Percentiles rank a stretch among this genome's conserved stretches.
Conservation (phyloP, 2,113 vertebrate genomes). For the Meriones unguiculatus region DNA sequence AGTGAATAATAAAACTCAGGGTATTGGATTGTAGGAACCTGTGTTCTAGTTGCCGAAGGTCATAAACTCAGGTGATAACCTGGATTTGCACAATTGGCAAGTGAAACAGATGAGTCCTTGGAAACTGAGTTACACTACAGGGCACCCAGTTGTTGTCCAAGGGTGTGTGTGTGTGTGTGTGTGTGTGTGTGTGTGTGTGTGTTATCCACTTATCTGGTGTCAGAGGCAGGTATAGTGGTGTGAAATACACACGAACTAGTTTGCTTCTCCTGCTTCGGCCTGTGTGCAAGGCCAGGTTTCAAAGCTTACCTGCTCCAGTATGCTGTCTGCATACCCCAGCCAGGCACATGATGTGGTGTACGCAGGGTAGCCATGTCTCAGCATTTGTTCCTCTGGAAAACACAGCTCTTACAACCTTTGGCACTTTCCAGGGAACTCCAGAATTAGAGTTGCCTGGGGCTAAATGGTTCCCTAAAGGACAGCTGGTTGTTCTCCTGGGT, state of each 20-base stretch:
- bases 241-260: neutral
- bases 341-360: conserved; percentile 90
- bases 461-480: neutral
- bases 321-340: conserved; percentile 89
- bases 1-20: neutral
- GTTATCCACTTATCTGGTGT: neutral
- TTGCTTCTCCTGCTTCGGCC: neutral
- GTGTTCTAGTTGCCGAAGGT: neutral
- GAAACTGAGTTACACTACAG: neutral
- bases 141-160: neutral
- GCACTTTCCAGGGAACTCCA: neutral
- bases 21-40: too few relatives aligned
- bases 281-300: neutral
- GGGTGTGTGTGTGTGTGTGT: neutral
- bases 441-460: neutral
- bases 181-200: neutral
- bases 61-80: neutral
- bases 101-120: neutral
- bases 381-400: conserved; percentile 88
- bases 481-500: neutral
- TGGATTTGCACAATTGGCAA: neutral
- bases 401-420: neutral
- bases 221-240: neutral
- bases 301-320: conserved; percentile 86
- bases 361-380: conserved; percentile 87